A percentile compares a stretch with the other conserved stretches of the same genome.
phyloP scores from a whole-genome alignment of 2,888 invertebrate genomes.

The Antheraea yamamai region DNA sequence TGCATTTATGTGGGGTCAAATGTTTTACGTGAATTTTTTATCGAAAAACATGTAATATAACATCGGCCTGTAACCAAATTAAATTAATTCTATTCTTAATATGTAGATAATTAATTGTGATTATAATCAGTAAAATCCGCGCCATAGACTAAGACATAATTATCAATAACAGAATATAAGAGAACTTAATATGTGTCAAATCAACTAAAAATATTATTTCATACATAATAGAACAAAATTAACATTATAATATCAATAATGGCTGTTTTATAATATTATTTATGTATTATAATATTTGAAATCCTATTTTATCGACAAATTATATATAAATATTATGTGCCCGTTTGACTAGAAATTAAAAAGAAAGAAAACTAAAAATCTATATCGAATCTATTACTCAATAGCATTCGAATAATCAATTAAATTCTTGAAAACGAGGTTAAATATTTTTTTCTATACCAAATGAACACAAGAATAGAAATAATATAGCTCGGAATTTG shows the following conservation, averaged over 20 bases:
- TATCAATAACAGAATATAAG: neutral
- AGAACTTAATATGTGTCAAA: neutral
- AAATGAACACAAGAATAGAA: too few species aligned
- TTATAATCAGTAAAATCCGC: neutral
- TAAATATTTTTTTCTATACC: too few species aligned
- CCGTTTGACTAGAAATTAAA: neutral
- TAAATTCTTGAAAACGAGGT: too few species aligned
- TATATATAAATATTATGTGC: slow-evolving; percentile 1
- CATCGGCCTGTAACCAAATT: neutral
- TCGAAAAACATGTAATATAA: too few species aligned
- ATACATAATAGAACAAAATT: neutral
- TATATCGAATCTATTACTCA: neutral
- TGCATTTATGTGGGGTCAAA: too few species aligned
- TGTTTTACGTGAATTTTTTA: too few species aligned
- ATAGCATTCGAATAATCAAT: too few species aligned
- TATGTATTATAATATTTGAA: too few species aligned
- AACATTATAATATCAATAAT: neutral
- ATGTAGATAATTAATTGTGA: neutral
- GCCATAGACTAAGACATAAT: neutral
- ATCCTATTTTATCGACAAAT: neutral
- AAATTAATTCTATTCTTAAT: neutral
- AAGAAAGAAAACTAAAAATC: neutral
- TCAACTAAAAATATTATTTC: neutral
- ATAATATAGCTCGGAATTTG: too few species aligned
- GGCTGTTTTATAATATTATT: too few species aligned